Percentiles rank a stretch among this genome's conserved stretches.
Conservation (phyloP, 2,888 invertebrate genomes). For the Dicranocentrus wangi region DNA sequence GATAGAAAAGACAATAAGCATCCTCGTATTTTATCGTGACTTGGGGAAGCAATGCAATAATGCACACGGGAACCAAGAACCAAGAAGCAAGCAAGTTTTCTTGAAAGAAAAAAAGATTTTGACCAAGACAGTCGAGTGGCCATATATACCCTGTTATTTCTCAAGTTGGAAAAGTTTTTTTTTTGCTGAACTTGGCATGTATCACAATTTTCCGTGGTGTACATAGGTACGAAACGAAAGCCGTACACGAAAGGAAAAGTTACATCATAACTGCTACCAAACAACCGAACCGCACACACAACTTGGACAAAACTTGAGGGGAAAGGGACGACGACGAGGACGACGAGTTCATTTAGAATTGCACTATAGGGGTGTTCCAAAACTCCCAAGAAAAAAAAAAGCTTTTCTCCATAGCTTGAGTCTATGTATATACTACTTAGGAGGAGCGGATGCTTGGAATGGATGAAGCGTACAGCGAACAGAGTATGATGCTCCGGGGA, state of each 20-base stretch:
- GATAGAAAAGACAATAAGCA: no score
- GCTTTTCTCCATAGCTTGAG: background rate
- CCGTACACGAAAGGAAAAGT: background rate
- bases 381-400: background rate
- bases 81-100: no score
- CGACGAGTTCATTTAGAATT: slow-evolving; percentile 7
- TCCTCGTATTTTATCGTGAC: no score
- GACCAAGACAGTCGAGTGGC: no score
- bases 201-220: background rate
- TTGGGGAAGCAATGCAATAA: no score
- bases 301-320: background rate
- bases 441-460: no score
- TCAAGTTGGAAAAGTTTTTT: background rate
- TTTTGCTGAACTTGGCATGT: slow-evolving; percentile 7
- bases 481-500: background rate
- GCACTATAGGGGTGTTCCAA: background rate
- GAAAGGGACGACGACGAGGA: background rate
- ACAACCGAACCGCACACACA: background rate
- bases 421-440: no score
- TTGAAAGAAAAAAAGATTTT: no score
- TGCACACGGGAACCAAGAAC: no score
- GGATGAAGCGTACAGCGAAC: background rate
- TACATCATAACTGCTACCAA: background rate
- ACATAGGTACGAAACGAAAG: background rate
- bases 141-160: no score